A percentile compares a stretch with the other conserved stretches of the same genome.
These are phyloP conservation scores for Aporophyla lueneburgensis DNA, from an alignment of 2,888 invertebrate species.

Conservation along the genomic window DNA sequence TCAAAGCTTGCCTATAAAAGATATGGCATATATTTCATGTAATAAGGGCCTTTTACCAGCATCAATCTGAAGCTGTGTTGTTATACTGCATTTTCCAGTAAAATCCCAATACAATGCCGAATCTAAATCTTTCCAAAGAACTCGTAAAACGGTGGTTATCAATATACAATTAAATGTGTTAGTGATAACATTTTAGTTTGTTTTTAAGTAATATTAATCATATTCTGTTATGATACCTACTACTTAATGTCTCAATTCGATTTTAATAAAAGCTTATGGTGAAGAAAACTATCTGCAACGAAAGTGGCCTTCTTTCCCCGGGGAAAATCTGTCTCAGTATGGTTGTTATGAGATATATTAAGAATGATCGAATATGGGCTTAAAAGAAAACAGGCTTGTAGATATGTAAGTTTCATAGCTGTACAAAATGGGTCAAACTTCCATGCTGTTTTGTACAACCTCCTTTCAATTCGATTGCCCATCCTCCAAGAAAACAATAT, in stretches of 20 bases:
- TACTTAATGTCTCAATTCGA: background rate
- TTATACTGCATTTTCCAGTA: background rate
- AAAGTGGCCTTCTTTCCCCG: background rate
- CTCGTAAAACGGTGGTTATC: background rate
- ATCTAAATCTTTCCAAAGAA: background rate
- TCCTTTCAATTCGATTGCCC: slow-evolving; percentile 2
- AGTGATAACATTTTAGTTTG: background rate
- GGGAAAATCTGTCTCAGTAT: background rate
- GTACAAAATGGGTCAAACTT: background rate
- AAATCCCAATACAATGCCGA: background rate
- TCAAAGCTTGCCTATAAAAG: background rate
- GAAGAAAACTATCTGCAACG: background rate
- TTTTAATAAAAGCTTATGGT: background rate
- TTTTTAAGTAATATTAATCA: background rate
- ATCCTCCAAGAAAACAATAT: slow-evolving; percentile 24
- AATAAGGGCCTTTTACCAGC: background rate
- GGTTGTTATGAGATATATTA: background rate
- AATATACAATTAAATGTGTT: background rate
- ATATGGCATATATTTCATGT: background rate
- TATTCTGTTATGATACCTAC: background rate
- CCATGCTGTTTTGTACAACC: background rate
- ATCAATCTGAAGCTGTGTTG: background rate
- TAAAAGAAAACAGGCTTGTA: background rate
- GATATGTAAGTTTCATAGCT: background rate
- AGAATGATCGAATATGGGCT: background rate